Base-by-base conservation (phyloP, 2,888 invertebrate genomes). In the Cheilosia vulpina region DNA sequence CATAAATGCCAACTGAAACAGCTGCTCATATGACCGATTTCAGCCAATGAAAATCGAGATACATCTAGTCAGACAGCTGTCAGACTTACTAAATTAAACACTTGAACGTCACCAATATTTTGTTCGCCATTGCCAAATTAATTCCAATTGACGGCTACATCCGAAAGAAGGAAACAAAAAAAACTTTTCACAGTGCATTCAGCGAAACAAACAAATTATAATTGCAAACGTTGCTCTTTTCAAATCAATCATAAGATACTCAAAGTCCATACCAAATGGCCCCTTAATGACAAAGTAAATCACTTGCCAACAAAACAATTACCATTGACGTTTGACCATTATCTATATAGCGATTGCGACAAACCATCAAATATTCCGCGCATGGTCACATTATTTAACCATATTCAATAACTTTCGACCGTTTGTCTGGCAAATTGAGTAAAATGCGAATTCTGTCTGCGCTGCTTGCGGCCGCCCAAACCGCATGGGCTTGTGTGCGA, bases 381-480 rank as follows among this genome's bases (percentile, higher is more conserved):
- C 79, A 84, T 84, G 84, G 76, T 66, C 71, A 80, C 57, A 85
- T 81, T 85, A 81, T 76, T 68, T 60, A 80, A 66, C 72, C 66
- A 80, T 85, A 68, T 85, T 80, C 85, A 85, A 85, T 85, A 76
- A 85, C 55, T 81, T 60, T 72, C 76, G 66, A 71, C 52, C 60
- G 65, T 80, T 80, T 80, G 85, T 76, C 76, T 80, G 80, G 50
- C 62, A 76, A 84, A 72, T 76, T 76, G 75, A 76, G 71, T 58
- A 72, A 73, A 72, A 60, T 34, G 52, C 38, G 41, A 69, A 73
- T 69, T 55, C 53, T 41, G 31, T 53, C 38, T 57, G 31, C 50
- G n/a, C 15, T 34, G 21, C 43, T 52, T 60, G 47, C n/a, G n/a
- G n/a, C 45, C 65, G 43, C 17, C 5, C 57, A 47, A 43, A 17